Base-by-base conservation (phyloP, 1,140 invertebrate genomes). In the Popillia japonica region DNA sequence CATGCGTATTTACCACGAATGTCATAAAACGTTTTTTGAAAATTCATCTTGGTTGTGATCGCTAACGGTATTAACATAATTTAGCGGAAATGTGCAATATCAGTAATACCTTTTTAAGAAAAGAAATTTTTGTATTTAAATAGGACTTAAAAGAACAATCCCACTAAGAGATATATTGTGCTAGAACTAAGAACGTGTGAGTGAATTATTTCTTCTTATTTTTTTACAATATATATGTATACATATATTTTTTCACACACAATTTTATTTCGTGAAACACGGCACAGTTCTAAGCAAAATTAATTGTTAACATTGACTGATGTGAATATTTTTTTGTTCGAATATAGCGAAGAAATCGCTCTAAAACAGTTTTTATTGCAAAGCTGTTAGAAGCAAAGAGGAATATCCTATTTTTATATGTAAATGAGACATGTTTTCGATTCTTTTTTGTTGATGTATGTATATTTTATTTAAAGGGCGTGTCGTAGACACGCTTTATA, bases 371-470 rank as follows among this genome's bases (percentile, higher is more conserved):
- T 17, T 55, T 55, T 17, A 17, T 48, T 17, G n/a, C 10, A 34
- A 68, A 68, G 27, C 61, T 68, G 61, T 68, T 27, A 74, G 27
- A 74, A 40, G 27, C n/a, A 74, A 80, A 80, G 76, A 77, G 55
- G 68, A 80, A 68, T 82, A 83, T 83, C 81, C 80, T 84, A 84
- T 84, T 85, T 85, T 85, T 85, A 80, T 84, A 80, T 34, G 27
- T 48, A 48, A 48, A 68, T 22, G 22, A 64, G 22, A 68, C 79
- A 85, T 83, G 76, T 83, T 68, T 68, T 68, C 61, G 61, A 68
- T 68, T 84, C 82, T 79, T 74, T 78, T 81, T 82, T 83, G 83
- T 85, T 84, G 82, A 81, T 82, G 81, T 84, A 81, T 83, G 80
- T 79, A 83, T 81, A 84, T 79, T 84, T 81, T 85, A 82, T 83